phyloP scores from a whole-genome alignment of 2,888 invertebrate species.

The Reticulitermes lucifugus region DNA sequence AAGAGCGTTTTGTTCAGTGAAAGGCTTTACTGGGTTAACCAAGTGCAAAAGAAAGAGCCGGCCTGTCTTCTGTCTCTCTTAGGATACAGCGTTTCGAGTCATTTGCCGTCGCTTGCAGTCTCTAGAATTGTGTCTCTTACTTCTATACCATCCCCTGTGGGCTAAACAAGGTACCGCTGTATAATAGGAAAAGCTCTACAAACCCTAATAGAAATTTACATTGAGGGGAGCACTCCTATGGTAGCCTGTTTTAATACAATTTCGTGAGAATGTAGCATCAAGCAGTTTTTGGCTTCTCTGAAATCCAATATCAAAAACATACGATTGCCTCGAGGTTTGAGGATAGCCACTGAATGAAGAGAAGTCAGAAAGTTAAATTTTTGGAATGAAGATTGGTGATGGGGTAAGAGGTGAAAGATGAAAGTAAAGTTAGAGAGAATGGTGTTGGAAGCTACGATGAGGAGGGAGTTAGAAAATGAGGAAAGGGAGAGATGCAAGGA shows the following conservation, averaged over 20 bases:
- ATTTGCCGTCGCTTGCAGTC: not conserved
- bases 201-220: not conserved
- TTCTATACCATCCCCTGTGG: not conserved
- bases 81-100: not conserved
- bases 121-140: not conserved
- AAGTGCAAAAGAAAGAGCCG: not conserved
- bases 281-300: not conserved
- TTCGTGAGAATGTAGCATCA: not conserved
- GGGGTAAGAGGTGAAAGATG: not conserved
- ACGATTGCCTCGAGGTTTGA: not conserved
- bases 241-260: not conserved
- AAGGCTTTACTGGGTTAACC: not conserved
- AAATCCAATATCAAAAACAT: slow-evolving; percentile 25
- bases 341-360: not conserved
- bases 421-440: not conserved
- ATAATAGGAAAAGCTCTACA: not conserved
- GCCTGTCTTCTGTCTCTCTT: not conserved
- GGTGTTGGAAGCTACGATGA: not conserved
- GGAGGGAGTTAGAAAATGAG: slow-evolving; percentile 15
- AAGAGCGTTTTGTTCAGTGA: slow-evolving; percentile 1
- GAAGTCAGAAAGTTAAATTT: slow-evolving; percentile 27
- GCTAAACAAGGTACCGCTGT: not conserved
- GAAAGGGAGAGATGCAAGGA: slow-evolving; percentile 10
- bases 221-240: not conserved
- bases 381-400: not conserved